Conservation (phyloP, 2,888 invertebrate genomes). For the Sinohyriopsis cumingii region DNA sequence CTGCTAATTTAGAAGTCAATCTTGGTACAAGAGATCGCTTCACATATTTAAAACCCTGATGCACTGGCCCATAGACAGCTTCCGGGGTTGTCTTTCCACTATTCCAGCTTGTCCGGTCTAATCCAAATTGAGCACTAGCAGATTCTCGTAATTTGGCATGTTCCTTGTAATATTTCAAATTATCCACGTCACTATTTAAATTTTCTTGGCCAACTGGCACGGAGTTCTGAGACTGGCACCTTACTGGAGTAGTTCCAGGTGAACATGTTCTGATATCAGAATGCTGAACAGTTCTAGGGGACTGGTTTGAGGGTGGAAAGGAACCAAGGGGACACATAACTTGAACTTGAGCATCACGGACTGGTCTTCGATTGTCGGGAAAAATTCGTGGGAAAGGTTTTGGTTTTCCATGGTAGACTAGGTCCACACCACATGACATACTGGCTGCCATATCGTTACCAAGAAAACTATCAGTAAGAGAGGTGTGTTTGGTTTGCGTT, state of each 20-base stretch:
- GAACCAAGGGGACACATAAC: constrained; percentile 46
- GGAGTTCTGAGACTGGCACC: no score
- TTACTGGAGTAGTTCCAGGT: no score
- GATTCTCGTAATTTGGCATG: not conserved
- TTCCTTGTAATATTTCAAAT: constrained; percentile 25
- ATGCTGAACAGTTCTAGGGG: not conserved
- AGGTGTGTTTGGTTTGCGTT: constrained; percentile 42
- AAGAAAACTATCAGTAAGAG: constrained; percentile 33
- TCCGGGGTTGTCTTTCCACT: constrained; percentile 23
- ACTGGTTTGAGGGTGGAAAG: not conserved
- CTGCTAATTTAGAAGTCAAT: constrained; percentile 64
- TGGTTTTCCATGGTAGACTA: constrained; percentile 26
- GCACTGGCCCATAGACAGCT: constrained; percentile 26
- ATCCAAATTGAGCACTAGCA: no score
- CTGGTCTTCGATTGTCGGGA: constrained; percentile 27
- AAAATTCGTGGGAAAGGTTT: constrained; percentile 41
- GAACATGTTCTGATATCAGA: no score
- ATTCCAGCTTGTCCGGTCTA: constrained; percentile 2
- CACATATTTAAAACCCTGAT: constrained; percentile 42
- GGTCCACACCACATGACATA: constrained; percentile 18
- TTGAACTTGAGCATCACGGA: constrained; percentile 47
- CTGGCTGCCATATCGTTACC: constrained; percentile 20
- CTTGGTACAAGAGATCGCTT: constrained; percentile 61
- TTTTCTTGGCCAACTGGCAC: constrained; percentile 10
- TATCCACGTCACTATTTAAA: constrained; percentile 31